Base-by-base conservation (phyloP, 2,113 vertebrate species). In the Tachysurus vachellii region DNA sequence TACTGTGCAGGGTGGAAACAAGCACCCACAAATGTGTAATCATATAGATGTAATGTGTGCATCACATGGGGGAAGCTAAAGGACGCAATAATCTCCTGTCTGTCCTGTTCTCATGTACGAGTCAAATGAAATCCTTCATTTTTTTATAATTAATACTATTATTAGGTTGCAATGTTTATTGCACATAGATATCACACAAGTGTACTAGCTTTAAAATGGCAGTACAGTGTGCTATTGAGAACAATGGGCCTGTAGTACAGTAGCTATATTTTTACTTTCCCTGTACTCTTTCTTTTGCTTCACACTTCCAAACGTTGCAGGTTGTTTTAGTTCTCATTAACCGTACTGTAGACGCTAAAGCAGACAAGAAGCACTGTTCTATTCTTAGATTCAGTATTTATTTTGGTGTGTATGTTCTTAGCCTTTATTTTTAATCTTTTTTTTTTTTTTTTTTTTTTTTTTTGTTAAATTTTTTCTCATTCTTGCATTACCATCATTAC, bases 41-140 rank as follows among this genome's bases (percentile, higher is more conserved):
- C 56, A 61, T 81, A 81, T 61, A 81, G 31, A 31, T 81, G 79
- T 61, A 81, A 81, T 61, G 56, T 42, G 56, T 61, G 56, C 56
- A 13, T 81, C 56, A 61, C 21, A 56, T 19, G 21, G 31, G 36
- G 21, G 31, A 80, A 9, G 17, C 19, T 36, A 26, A 80, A 80
- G 79, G 56, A 44, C 31, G 4, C 56, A 61, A 61, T 81, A 61
- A 61, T 23, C 5, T 42, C 42, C 28, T 42, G 54, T 36, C 16
- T 80, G 28, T 80, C 73, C 44, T 75, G 73, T 53, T 54, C 47
- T 75, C 19, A 26, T 28, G 26, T 54, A 28, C 1, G 2, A 77
- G 47, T 53, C 26, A 14, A 53, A 53, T 53, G 2, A 16, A 53
- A 77, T 16, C 3, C 12, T 42, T 66, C 6, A 28, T 66, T 8